These are phyloP conservation scores for Plusia festucae DNA, from an alignment of 2,888 invertebrate genomes.

Conservation along the genomic window DNA sequence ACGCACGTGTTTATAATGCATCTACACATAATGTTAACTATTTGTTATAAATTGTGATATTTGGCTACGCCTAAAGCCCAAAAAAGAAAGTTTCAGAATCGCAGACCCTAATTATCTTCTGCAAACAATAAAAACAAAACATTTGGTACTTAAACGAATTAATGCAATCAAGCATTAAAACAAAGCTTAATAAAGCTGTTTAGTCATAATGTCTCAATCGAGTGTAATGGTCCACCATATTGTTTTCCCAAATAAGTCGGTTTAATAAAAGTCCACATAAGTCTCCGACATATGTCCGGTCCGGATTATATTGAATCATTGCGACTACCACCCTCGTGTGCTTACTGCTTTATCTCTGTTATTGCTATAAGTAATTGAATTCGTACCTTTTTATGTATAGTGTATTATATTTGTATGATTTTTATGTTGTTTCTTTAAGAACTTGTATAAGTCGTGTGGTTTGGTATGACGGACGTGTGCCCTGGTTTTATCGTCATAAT, in stretches of 20 bases:
- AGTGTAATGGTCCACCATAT: constrained; percentile 59
- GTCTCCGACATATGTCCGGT: constrained; percentile 79
- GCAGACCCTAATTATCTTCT: constrained; percentile 28
- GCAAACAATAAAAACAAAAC: constrained; percentile 29
- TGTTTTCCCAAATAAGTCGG: constrained; percentile 75
- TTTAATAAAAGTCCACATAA: constrained; percentile 82
- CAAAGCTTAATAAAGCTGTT: constrained; percentile 50
- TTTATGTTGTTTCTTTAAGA: constrained; percentile 38
- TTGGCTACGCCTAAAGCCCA: background rate
- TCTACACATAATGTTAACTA: constrained; percentile 7
- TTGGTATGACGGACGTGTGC: constrained; percentile 38
- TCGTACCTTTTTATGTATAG: constrained; percentile 47
- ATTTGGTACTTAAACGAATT: constrained; percentile 31
- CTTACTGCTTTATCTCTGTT: constrained; percentile 59
- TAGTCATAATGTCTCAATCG: constrained; percentile 56
- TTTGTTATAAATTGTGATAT: background rate
- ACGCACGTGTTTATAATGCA: constrained; percentile 36
- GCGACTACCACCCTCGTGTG: constrained; percentile 68
- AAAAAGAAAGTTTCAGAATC: constrained; percentile 14
- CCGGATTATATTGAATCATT: constrained; percentile 83
- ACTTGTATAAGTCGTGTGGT: constrained; percentile 22
- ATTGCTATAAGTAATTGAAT: constrained; percentile 65
- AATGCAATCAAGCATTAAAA: constrained; percentile 38
- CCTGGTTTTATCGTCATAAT: constrained; percentile 32
- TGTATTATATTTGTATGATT: constrained; percentile 29